Evolutionary conservation across 2,113 vertebrate species (phyloP).

Genomic region (Ptychochromis oligacanthus): DNA sequence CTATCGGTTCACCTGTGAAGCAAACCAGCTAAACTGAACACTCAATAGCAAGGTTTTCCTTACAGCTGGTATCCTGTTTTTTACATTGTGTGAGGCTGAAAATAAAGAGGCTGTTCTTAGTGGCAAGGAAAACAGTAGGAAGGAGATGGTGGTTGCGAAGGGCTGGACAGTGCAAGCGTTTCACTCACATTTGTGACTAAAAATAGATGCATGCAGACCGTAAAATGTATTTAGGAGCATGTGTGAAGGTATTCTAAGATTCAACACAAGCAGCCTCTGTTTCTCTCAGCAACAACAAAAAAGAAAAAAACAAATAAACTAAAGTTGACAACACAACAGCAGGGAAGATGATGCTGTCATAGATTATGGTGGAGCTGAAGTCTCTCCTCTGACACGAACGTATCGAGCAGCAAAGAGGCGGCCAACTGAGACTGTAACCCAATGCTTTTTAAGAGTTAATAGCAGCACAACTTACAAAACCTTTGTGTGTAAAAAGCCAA

Average conservation of each 20-base stretch:
- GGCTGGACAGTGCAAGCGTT: neutral
- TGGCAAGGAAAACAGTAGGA: rapidly evolving
- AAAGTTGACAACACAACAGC: no score
- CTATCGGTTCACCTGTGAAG: no score
- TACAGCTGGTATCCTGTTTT: neutral
- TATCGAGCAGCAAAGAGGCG: neutral
- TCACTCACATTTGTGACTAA: neutral
- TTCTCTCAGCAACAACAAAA: no score
- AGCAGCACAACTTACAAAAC: neutral
- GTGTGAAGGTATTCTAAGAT: no score
- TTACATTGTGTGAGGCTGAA: neutral
- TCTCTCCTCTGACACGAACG: no score
- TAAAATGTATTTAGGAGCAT: neutral
- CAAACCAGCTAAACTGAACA: no score
- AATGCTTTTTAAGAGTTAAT: neutral
- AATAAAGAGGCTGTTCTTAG: neutral
- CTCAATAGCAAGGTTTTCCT: neutral
- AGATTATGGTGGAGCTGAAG: no score
- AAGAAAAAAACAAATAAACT: no score
- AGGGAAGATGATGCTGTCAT: no score
- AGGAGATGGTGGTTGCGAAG: neutral
- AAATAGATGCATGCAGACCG: neutral
- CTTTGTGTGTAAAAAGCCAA: neutral
- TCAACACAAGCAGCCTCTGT: no score
- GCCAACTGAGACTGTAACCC: rapidly evolving